Base-by-base conservation (phyloP, 1,140 invertebrate species). In the Pissodes strobi region DNA sequence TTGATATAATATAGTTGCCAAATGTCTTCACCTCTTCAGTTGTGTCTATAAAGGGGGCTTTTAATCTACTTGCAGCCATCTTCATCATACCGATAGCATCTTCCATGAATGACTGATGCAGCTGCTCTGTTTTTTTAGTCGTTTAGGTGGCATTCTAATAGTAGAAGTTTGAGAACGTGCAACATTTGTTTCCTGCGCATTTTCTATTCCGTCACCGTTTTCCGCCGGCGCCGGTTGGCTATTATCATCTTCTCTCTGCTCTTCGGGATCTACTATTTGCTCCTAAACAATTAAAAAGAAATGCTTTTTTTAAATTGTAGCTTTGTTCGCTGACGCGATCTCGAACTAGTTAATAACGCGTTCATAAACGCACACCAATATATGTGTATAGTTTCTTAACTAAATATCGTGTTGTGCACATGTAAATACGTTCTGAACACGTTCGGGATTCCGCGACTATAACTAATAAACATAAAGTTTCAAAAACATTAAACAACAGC, bases 1-100 rank as follows among this genome's bases (percentile, higher is more conserved):
- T 55, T 55, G 51, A 55, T 34, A 38, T 38, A 55, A 55, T 55
- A 37, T 55, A 55, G 25, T 55, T 55, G 51, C 51, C 51, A 55
- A 55, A 55, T 18, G 51, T 25, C 17, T 55, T 30, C 17, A 55
- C 51, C 34, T 55, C 51, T 55, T 55, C 51, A 55, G 22, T 0
- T 55, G 51, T 37, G 22, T 37, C 51, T 55, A 25, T 43, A 55
- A 18, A 34, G 51, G 51, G 51, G 34, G 25, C 1, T 51, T 51
- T 55, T 34, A 55, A 37, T 55, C 22, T 55, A 34, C 51, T 55
- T 34, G 1, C 51, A 55, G 51, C 23, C n/a, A 12, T 30, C 51
- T 30, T 30, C 51, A 55, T 55, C n/a, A 38, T 1, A 18, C 18
- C 51, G 34, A 55, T 55, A 55, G n/a, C 23, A 55, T 55, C 51